These are phyloP conservation scores for Hypotaenidia okinawae DNA, from an alignment of 2,797 vertebrate genomes.

Conservation along the genomic window DNA sequence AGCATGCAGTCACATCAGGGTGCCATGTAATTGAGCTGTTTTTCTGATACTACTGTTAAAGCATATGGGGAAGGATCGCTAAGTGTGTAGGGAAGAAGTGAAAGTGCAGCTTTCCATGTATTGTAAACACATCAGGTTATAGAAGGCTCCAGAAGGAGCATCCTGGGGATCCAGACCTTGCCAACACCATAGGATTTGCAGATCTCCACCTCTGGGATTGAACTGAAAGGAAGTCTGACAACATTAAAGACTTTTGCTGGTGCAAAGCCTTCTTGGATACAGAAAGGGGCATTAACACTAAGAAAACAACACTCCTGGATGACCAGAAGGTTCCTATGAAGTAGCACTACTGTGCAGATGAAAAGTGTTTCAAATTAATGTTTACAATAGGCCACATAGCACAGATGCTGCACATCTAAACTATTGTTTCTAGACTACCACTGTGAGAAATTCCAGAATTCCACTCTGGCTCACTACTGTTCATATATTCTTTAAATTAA, in stretches of 20 bases:
- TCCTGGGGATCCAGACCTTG: conserved; percentile 11
- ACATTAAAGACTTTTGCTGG: not conserved
- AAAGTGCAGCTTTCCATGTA: conserved; percentile 18
- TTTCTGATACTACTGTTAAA: conserved; percentile 66
- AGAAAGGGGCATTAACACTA: not conserved
- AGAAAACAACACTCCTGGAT: not conserved
- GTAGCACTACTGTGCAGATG: not conserved
- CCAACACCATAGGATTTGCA: not conserved
- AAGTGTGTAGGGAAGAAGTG: conserved; percentile 52
- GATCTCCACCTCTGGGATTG: not conserved
- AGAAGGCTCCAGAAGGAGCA: conserved; percentile 61
- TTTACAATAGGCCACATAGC: not conserved
- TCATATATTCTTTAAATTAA: not conserved
- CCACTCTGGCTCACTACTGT: not conserved
- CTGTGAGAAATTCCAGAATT: not conserved
- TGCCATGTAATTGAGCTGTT: conserved; percentile 78
- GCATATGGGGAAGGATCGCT: conserved; percentile 57
- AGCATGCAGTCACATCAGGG: conserved; percentile 74
- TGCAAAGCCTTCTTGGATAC: not conserved
- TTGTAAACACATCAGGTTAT: conserved; percentile 57
- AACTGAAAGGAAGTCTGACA: not conserved
- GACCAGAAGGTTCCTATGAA: not conserved
- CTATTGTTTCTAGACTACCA: not conserved
- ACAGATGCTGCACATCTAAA: not conserved
- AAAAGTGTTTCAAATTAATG: not conserved